Conservation (phyloP, 2,797 vertebrate species). For the Crax fasciolata region DNA sequence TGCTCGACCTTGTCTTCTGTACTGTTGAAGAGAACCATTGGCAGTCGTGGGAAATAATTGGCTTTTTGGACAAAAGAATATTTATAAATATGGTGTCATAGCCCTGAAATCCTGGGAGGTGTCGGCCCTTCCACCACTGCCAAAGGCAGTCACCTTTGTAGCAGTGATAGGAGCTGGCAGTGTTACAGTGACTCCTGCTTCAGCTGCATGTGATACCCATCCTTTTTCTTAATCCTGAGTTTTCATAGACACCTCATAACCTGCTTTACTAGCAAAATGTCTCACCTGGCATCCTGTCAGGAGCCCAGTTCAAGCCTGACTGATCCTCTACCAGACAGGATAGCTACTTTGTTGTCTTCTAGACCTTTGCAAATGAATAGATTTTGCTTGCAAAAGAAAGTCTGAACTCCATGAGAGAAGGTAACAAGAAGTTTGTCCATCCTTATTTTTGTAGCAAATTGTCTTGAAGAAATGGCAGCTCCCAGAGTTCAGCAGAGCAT, state of each 20-base stretch:
- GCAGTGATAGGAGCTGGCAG: not conserved
- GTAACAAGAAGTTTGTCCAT: not conserved
- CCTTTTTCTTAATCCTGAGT: not conserved
- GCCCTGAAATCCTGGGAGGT: constrained; percentile 23
- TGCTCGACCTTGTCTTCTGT: not conserved
- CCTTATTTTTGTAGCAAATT: not conserved
- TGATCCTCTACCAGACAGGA: not conserved
- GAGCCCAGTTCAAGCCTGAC: not conserved
- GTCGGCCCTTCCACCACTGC: not conserved
- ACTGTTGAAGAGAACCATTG: not conserved
- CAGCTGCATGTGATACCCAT: not conserved
- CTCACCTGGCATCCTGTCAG: not conserved
- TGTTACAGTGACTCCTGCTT: not conserved
- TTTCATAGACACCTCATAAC: not conserved
- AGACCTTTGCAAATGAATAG: not conserved
- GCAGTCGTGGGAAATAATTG: not conserved
- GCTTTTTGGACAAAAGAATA: constrained; percentile 11
- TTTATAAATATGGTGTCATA: constrained; percentile 40
- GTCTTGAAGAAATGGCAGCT: not conserved
- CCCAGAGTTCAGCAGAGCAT: not conserved
- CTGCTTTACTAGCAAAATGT: not conserved
- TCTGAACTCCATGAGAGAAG: not conserved
- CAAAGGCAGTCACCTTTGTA: not conserved
- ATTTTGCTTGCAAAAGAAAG: not conserved
- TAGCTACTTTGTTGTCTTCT: not conserved